phyloP scores from a whole-genome alignment of 2,888 invertebrate genomes.

The Dorcus hopei region DNA sequence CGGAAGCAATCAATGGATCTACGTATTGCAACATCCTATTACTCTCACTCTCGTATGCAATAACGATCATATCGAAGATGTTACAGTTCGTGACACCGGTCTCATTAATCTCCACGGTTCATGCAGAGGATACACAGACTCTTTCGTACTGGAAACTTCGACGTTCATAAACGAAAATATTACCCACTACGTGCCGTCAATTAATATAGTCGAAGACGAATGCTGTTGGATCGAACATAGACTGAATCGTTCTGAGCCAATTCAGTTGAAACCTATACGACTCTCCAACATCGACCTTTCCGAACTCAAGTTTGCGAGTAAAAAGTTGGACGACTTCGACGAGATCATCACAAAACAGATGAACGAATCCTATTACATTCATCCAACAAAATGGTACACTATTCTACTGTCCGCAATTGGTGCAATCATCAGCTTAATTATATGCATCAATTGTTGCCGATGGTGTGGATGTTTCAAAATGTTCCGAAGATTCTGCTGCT shows the following conservation, averaged over 20 bases:
- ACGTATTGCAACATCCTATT: constrained; percentile 13
- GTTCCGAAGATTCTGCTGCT: constrained; percentile 5
- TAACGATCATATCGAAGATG: constrained; percentile 17
- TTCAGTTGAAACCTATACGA: constrained; percentile 16
- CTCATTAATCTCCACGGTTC: constrained; percentile 5
- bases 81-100: constrained; percentile 14
- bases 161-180: constrained; percentile 6
- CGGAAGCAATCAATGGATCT: constrained; percentile 14
- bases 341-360: constrained; percentile 19
- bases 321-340: constrained; percentile 26
- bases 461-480: constrained; percentile 12
- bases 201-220: constrained; percentile 18
- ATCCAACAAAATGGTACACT: constrained; percentile 22
- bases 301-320: constrained; percentile 23
- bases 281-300: constrained; percentile 20
- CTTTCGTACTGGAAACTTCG: constrained; percentile 13
- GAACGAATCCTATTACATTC: constrained; percentile 5
- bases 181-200: constrained; percentile 10
- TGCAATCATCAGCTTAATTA: constrained; percentile 1
- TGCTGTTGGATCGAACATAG: constrained; percentile 16
- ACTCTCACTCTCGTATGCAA: constrained; percentile 18
- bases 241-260: constrained; percentile 4
- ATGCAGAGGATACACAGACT: constrained; percentile 20
- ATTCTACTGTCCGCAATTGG: constrained; percentile 14
- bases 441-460: constrained; percentile 10